Percentiles rank a stretch among this genome's conserved stretches.
Evolutionary conservation across 2,113 vertebrate species (phyloP).

Genomic region (Nannospalax galili): DNA sequence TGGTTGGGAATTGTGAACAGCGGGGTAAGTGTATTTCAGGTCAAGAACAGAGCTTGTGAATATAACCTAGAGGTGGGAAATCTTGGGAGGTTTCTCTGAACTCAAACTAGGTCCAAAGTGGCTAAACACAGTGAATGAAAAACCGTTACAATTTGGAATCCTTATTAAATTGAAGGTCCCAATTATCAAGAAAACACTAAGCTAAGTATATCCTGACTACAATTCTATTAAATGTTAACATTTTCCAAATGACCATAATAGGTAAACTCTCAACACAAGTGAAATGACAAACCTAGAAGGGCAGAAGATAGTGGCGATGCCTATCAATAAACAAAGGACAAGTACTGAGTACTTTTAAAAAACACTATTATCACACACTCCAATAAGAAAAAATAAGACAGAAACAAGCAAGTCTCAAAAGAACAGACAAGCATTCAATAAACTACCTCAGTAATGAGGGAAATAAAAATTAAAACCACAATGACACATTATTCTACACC

Average conservation of each 20-base stretch:
- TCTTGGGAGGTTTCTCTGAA: not conserved
- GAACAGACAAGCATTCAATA: not conserved
- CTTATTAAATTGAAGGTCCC: not conserved
- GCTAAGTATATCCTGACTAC: not conserved
- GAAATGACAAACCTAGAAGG: not conserved
- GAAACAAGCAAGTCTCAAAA: not conserved
- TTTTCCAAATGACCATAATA: not conserved
- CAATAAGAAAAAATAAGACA: not conserved
- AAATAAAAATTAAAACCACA: constrained; percentile 6
- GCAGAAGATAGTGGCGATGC: not conserved
- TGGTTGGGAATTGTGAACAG: not conserved
- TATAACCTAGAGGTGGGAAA: not conserved
- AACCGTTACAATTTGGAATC: not conserved
- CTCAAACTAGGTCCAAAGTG: not conserved
- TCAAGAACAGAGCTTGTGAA: not conserved
- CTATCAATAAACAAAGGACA: not conserved
- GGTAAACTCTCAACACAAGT: not conserved
- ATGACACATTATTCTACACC: not conserved
- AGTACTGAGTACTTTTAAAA: not conserved
- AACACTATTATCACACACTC: not conserved
- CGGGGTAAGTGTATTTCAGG: not conserved
- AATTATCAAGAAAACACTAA: not conserved
- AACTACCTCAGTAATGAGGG: no score
- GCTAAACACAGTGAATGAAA: not conserved
- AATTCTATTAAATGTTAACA: not conserved